Percentiles rank a stretch among this genome's conserved stretches.
These are phyloP conservation scores for Micrasema longulum DNA, from an alignment of 1,140 invertebrate genomes.

Conservation along the genomic window DNA sequence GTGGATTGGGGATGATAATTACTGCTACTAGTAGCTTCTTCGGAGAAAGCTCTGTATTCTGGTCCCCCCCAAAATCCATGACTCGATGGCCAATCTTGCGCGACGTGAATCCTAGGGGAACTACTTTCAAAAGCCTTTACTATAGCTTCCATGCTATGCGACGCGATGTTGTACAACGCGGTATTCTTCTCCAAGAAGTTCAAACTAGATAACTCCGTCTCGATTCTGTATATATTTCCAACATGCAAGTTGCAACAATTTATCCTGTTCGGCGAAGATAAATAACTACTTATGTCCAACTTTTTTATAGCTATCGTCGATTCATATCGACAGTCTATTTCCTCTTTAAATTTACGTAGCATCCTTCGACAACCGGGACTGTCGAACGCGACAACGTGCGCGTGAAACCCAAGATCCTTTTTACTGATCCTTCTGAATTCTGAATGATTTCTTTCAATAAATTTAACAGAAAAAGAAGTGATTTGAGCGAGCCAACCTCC, in stretches of 20 bases:
- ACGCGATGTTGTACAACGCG: background rate
- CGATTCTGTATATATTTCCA: background rate
- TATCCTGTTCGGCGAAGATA: slow-evolving; percentile 7
- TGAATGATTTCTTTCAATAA: background rate
- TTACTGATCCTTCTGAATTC: background rate
- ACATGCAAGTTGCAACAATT: slow-evolving; percentile 14
- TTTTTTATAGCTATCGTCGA: background rate
- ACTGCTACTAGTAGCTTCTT: background rate
- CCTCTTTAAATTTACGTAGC: background rate
- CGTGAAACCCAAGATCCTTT: background rate
- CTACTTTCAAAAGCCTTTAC: background rate
- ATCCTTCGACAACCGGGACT: slow-evolving; percentile 8
- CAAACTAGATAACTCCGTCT: background rate
- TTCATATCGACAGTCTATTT: slow-evolving; percentile 2
- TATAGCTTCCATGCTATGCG: slow-evolving; percentile 1
- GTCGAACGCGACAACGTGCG: slow-evolving; percentile 1
- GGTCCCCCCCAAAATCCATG: no score
- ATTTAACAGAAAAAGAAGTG: background rate
- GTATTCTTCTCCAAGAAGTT: background rate
- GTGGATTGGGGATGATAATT: background rate
- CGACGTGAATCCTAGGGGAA: background rate
- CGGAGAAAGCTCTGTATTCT: background rate
- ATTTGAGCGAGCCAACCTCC: slow-evolving; percentile 28
- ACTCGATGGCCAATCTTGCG: background rate
- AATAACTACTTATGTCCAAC: slow-evolving; percentile 5